phyloP scores from a whole-genome alignment of 1,140 invertebrate genomes.

The Bombus superbus region DNA sequence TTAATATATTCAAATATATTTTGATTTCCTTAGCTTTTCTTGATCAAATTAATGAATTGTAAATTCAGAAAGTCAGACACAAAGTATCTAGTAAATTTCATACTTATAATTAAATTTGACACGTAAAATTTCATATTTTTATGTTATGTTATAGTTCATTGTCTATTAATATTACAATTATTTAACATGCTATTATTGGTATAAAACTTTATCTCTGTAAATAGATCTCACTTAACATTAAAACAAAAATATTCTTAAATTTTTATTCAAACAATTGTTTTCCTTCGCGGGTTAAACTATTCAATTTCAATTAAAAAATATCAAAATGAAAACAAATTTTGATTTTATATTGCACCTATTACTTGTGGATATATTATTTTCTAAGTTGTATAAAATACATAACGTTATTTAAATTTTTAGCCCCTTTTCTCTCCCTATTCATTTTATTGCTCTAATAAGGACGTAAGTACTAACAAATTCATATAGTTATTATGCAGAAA shows the following conservation, averaged over 20 bases:
- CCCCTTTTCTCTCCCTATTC: conserved; percentile 5
- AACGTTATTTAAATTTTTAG: conserved; percentile 7
- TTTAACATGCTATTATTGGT: not conserved
- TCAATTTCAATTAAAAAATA: conserved; percentile 8
- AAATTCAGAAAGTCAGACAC: not conserved
- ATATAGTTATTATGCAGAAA: conserved; percentile 11
- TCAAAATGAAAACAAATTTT: conserved; percentile 28
- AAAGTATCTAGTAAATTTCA: not conserved
- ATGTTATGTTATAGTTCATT: conserved; percentile 16
- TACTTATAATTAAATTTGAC: conserved; percentile 10
- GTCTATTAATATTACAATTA: conserved; percentile 10
- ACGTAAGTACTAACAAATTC: conserved; percentile 37
- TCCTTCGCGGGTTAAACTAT: conserved; percentile 1
- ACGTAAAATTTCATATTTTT: not conserved
- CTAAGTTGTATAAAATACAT: conserved; percentile 28
- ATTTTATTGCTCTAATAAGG: conserved; percentile 16
- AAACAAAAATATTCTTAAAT: conserved; percentile 13
- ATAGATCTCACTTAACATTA: conserved; percentile 22
- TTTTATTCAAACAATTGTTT: not conserved
- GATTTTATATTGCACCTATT: conserved; percentile 49
- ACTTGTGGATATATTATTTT: not conserved
- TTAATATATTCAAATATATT: conserved; percentile 14
- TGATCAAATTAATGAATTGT: not conserved
- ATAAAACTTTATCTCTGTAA: conserved; percentile 15
- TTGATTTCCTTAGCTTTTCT: conserved; percentile 6